Evolutionary conservation across 2,113 vertebrate genomes (phyloP).

Genomic region (Dolichotis patagonum): DNA sequence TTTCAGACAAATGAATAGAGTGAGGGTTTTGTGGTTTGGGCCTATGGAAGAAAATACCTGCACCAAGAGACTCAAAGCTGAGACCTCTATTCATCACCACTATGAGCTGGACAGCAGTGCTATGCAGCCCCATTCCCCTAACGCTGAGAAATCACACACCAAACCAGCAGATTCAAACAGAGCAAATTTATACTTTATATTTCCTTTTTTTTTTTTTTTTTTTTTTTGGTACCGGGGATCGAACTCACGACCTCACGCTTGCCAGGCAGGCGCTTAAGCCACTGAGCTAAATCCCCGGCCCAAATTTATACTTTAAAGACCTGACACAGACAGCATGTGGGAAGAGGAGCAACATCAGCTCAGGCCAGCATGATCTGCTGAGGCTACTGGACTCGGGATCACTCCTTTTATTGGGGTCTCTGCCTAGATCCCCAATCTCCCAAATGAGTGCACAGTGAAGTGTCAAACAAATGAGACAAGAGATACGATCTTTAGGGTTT

Average conservation of each 20-base stretch:
- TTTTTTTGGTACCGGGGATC: too few species aligned
- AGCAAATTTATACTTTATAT: background rate
- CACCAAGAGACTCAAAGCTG: background rate
- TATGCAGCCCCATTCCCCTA: background rate
- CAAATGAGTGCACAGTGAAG: too few species aligned
- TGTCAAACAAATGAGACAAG: too few species aligned
- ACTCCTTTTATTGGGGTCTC: too few species aligned
- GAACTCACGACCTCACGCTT: too few species aligned
- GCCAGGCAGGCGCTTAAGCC: too few species aligned
- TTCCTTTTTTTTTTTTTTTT: too few species aligned
- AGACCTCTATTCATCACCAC: background rate
- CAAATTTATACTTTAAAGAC: background rate
- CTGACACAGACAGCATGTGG: background rate
- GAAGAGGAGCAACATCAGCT: background rate
- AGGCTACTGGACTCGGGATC: background rate
- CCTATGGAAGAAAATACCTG: background rate
- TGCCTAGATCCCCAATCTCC: too few species aligned
- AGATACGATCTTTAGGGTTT: too few species aligned
- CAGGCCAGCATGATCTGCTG: background rate
- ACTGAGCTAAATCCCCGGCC: too few species aligned
- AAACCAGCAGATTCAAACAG: fast-evolving
- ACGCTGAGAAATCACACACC: background rate
- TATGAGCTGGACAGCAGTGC: background rate
- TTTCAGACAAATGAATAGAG: background rate
- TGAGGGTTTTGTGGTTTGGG: background rate